Evolutionary conservation across 2,113 vertebrate genomes (phyloP), one percentile per base, ranked within the genome.

Genomic region (Cyphomyrus plagiostoma): DNA sequence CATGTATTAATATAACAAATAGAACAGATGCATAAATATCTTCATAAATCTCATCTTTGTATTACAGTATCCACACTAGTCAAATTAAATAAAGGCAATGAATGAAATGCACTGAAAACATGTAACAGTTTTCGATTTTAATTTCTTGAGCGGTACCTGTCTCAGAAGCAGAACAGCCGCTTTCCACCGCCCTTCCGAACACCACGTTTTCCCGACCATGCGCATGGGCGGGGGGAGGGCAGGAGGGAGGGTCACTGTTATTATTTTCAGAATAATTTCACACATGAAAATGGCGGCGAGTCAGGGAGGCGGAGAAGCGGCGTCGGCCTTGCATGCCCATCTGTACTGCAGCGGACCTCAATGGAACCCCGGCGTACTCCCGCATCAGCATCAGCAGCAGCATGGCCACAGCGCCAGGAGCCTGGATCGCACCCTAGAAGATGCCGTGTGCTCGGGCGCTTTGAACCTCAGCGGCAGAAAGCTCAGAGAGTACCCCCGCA

Each of bases 381-480:
- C 96, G 92, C 96, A 96, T 92, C 95, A 96, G 49, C 97, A 96
- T 92, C 95, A 96, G 52, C 95, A 96, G 52, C 97, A 96, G 89
- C 95, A 95, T 92, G 93, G 94, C 90, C 95, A 96, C 92, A 97
- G 97, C 66, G 97, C 94, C 90, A 94, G 98, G 91, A 99, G 98
- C 95, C 94, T 98, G 94, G 98, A 98, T 92, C 97, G 98, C 93
- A 97, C 97, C 92, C 95, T 99, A 94, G 98, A 99, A 92, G 98
- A 99, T 95, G 98, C 98, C 86, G 96, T 95, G 91, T 96, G 96
- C 95, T 98, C 97, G 9, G 98, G 98, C 92, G 95, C 97, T 77
- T 96, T 99, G 82, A 98, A 97, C 94, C 97, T 99, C 92, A 98
- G 97, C 94, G 98, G 98, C n/a, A 96, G 98, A 94, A 99, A 97